A percentile compares a stretch with the other conserved stretches of the same genome.
phyloP scores from a whole-genome alignment of 1,140 invertebrate species.

The Drosophila serrata region DNA sequence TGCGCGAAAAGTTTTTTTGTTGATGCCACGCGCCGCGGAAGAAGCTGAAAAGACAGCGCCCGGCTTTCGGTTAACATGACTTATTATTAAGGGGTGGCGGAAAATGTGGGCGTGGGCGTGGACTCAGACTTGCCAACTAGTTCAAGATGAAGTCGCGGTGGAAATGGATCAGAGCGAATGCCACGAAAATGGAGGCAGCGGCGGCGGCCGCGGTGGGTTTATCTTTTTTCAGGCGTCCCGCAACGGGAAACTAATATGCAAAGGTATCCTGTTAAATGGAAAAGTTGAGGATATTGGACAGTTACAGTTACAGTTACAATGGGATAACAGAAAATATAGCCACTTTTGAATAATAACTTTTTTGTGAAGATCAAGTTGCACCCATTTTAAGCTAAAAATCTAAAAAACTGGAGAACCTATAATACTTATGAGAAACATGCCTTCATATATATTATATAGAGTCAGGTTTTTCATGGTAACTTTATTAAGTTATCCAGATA shows the following conservation, averaged over 20 bases:
- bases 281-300: neutral
- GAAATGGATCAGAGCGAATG: constrained; percentile 37
- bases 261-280: constrained; percentile 16
- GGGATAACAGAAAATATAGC: neutral
- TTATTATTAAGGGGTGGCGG: constrained; percentile 66
- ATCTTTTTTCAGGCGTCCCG: constrained; percentile 28
- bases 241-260: constrained; percentile 33
- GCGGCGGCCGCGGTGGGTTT: neutral
- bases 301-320: too few relatives aligned
- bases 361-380: neutral
- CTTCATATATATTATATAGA: too few relatives aligned
- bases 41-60: constrained; percentile 61
- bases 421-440: too few relatives aligned
- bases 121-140: constrained; percentile 52
- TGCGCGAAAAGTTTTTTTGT: constrained; percentile 80
- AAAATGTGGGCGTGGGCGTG: constrained; percentile 6
- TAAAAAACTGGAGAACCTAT: neutral
- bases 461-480: too few relatives aligned
- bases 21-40: constrained; percentile 26
- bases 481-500: too few relatives aligned
- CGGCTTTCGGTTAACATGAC: constrained; percentile 80
- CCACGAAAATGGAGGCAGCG: constrained; percentile 10
- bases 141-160: constrained; percentile 58
- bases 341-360: neutral
- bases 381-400: neutral